Percentiles rank a stretch among this genome's conserved stretches.
Conservation (phyloP, 2,113 vertebrate species). For the Amphiprion percula region DNA sequence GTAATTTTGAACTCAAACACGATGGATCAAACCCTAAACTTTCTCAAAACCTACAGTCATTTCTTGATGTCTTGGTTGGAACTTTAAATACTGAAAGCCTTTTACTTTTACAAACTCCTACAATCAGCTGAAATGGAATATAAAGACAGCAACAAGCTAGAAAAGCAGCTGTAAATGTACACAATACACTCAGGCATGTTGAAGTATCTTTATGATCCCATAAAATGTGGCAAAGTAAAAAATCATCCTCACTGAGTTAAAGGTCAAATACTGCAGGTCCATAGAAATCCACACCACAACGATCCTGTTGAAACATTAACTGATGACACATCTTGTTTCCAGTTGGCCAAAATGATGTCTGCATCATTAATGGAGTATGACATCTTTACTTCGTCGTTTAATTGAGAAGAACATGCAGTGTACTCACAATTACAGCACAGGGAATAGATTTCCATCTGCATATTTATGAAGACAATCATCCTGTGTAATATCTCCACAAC, state of each 20-base stretch:
- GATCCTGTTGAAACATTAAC: neutral
- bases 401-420: slow-evolving; percentile 37
- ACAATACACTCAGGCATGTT: neutral
- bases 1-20: neutral
- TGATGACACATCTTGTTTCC: neutral
- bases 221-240: too few species aligned
- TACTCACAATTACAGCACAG: slow-evolving; percentile 32
- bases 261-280: too few species aligned
- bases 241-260: too few species aligned
- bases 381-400: slow-evolving; percentile 43
- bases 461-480: slow-evolving; percentile 48
- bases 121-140: neutral
- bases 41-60: neutral
- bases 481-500: slow-evolving; percentile 8
- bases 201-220: too few species aligned
- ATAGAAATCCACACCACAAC: neutral
- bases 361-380: slow-evolving; percentile 17
- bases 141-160: neutral
- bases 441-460: slow-evolving; percentile 40
- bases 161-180: neutral
- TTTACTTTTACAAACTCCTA: too few species aligned
- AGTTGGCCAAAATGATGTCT: slow-evolving; percentile 9
- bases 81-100: neutral
- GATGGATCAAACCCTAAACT: neutral
- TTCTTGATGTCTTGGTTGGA: neutral